Evolutionary conservation across 2,797 vertebrate species (phyloP), one percentile per base, ranked within the genome.

Genomic region (Apodemus agrarius): DNA sequence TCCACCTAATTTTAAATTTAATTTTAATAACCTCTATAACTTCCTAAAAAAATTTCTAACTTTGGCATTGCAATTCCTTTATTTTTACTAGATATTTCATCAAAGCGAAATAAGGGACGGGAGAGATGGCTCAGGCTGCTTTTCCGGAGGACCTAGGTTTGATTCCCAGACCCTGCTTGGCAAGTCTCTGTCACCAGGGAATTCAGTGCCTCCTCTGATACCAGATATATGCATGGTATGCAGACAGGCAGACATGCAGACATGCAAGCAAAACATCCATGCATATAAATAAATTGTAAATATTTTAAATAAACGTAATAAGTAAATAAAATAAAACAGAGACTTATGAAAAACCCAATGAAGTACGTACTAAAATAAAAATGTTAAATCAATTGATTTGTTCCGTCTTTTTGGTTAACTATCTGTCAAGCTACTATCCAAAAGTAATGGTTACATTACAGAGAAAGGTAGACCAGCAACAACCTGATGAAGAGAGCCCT

Each of bases 21-120:
- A 94, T 79, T 91, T 81, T 82, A 96, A 65, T 79, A 89, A 57
- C n/a, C 14, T 63, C 16, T 59, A n/a, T 84, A 16, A 2, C 72
- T 92, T 83, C 89, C 24, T 57, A 24, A 81, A 78, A 72, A 91
- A 86, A 26, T 37, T 95, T 91, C 75, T 93, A 86, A 91, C 52
- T 26, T 52, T 61, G 29, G 16, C 31, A 54, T 54, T 69, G 21
- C 12, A 52, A 31, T 82, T 75, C 57, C 75, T 88, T 95, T 81
- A 31, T 52, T 78, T 94, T 95, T 89, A 69, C 85, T 40, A 93
- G 69, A 74, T 80, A 12, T 65, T 85, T 95, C 59, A 84, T 88
- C 29, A 76, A 79, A 93, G 74, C 43, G 63, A 61, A 76, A 54
- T 46, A 59, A 89, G 88, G 78, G 52, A n/a, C 26, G 52, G 83